These are phyloP conservation scores for Seladonia tumulorum DNA, from an alignment of 2,888 invertebrate genomes.

Conservation along the genomic window DNA sequence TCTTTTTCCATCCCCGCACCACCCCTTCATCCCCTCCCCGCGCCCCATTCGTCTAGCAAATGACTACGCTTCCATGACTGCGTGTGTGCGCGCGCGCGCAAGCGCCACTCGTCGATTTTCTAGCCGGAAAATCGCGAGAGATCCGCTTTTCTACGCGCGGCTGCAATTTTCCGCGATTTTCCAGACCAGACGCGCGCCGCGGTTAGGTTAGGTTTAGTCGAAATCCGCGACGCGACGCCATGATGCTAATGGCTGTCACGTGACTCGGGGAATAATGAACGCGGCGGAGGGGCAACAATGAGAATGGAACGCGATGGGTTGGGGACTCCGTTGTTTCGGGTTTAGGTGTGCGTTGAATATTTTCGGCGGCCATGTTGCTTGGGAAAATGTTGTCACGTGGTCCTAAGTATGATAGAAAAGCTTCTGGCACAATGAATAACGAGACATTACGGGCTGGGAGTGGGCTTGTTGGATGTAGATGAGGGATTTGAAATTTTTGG, in stretches of 20 bases:
- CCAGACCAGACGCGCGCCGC: not conserved
- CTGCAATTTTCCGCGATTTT: constrained; percentile 15
- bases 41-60: not conserved
- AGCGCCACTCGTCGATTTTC: constrained; percentile 42
- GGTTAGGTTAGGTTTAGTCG: not conserved
- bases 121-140: constrained; percentile 29
- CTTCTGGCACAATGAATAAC: no score
- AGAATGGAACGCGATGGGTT: not conserved
- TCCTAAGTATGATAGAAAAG: no score
- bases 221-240: not conserved
- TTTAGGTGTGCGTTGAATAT: not conserved
- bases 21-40: constrained; percentile 25
- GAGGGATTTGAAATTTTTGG: no score
- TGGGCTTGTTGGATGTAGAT: no score
- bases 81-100: not conserved
- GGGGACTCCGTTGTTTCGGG: not conserved
- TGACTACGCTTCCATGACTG: constrained; percentile 32
- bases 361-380: not conserved
- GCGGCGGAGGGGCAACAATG: not conserved
- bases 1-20: not conserved
- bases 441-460: no score
- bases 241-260: constrained; percentile 7
- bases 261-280: not conserved
- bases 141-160: not conserved
- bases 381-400: no score